Evolutionary conservation across 1,140 invertebrate species (phyloP), one percentile per base, ranked within the genome.

Genomic region (Drosophila orosa): DNA sequence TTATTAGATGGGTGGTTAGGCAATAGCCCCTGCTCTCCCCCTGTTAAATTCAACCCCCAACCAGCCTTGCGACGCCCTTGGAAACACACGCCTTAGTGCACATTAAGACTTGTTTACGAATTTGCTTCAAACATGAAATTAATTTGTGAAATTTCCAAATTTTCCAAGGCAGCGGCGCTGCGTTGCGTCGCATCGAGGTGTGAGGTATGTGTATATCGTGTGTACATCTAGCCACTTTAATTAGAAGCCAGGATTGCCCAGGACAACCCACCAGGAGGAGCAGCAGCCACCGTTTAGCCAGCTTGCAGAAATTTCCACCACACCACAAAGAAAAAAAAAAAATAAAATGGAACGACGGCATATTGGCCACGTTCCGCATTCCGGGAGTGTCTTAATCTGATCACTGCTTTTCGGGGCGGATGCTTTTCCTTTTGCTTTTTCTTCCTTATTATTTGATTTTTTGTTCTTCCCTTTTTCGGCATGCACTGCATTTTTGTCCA

Each of bases 81-180:
- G 61, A 37, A 75, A 67, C 55, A 83, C 83, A 89, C 83, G 83
- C 84, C 79, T 89, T 87, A 80, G 72, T 87, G 83, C 83, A 87
- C 83, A 87, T 87, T 87, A 87, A 80, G 84, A 77, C 83, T 87
- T 87, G 83, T 87, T 87, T 87, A 83, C 83, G 84, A 80, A 87
- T 87, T 89, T 83, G 79, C 84, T 80, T 87, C 72, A 77, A 83
- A 87, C 83, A 83, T 83, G 83, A 87, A 86, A 87, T 86, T 87
- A 86, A 86, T 86, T 86, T 86, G 79, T 83, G 73, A 86, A 77
- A 86, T 87, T 86, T 86, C 59, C 58, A 83, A 86, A 82, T 79
- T 76, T 69, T 54, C 60, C 54, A 45, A 44, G 17, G 10, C 44
- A 17, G 15, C 40, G n/a, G 17, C 33, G 37, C 52, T 47, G 24